Base-by-base conservation (phyloP, 2,888 invertebrate species). In the Eilema griseolum region DNA sequence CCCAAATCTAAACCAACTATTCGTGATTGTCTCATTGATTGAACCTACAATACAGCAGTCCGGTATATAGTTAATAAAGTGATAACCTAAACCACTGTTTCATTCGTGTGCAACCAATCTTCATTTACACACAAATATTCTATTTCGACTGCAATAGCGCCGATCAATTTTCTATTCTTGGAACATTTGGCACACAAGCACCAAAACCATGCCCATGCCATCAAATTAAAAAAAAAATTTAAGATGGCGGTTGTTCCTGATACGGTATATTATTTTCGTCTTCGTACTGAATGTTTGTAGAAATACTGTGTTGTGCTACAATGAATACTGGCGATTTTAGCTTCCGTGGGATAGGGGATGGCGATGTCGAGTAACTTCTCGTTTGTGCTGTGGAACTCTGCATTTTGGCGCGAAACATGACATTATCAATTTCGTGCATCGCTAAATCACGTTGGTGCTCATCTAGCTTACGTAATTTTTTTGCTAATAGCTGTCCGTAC, bases 341-440 rank as follows among this genome's bases (percentile, higher is more conserved):
- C 74, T 92, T 91, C 10, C 88, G 79, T 2, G 85, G 81, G 2
- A 81, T 85, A 7, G 89, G 88, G 1, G 91, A 84, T 5, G 91
- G 88, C 0, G 92, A 87, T 0, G 88, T 81, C 0, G 89, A 83
- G 68, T 85, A 89, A 69, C 87, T 90, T 63, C 85, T 83, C 3
- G 78, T 65, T 70, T 86, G 87, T 12, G 84, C 41, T 3, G 83
- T 66, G 1, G 78, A 74, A 31, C 83, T 87, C 68, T 91, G 86
- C 88, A 92, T 93, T 88, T 92, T 94, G 16, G 89, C 90, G 62
- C 89, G 90, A 83, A 93, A 94, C 89, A 94, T 90, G 57, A 94
- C 90, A 72, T 92, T 93, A 73, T 95, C 94, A 14, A 95, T 94
- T 71, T 95, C 94, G 67, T 95, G 93, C 94, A 95, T 94, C 5